Conservation (phyloP, 2,113 vertebrate genomes). For the Ivindomyrus marchei region DNA sequence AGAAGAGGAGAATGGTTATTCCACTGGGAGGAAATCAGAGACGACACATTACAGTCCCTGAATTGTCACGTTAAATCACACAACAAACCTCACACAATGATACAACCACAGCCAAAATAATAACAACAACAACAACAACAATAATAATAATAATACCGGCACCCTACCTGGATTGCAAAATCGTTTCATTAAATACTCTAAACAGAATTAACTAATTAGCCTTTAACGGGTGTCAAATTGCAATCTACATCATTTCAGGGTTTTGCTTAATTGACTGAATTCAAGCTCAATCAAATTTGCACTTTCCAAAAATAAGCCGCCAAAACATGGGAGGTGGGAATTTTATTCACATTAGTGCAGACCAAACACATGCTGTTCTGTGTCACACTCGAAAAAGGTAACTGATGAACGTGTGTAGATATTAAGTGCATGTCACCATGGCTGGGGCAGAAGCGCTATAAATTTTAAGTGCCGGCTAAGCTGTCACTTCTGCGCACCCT, state of each 20-base stretch:
- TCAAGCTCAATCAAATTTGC: constrained; percentile 6
- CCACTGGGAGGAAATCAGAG: constrained; percentile 11
- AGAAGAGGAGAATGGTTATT: constrained; percentile 8
- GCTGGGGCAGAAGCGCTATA: not conserved
- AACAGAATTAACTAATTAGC: constrained; percentile 60
- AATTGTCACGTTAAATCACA: constrained; percentile 49
- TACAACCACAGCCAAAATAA: constrained; percentile 32
- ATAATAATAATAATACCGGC: not conserved
- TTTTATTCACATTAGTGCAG: not conserved
- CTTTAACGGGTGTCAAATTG: constrained; percentile 39
- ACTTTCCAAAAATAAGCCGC: not conserved
- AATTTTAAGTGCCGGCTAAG: constrained; percentile 11
- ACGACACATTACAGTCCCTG: constrained; percentile 1
- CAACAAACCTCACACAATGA: constrained; percentile 25
- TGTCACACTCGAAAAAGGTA: constrained; percentile 12
- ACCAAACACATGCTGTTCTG: not conserved
- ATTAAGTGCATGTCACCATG: not conserved
- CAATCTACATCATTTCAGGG: constrained; percentile 36
- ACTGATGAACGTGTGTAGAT: constrained; percentile 7
- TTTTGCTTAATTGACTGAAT: constrained; percentile 27
- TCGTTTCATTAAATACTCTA: constrained; percentile 56
- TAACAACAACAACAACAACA: not conserved
- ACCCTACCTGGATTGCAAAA: constrained; percentile 50
- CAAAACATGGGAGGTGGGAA: not conserved
- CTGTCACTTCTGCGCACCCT: not conserved